Percentiles rank a stretch among this genome's conserved stretches.
These are phyloP conservation scores for Manis javanica DNA, from an alignment of 2,797 vertebrate species.

Conservation along the genomic window DNA sequence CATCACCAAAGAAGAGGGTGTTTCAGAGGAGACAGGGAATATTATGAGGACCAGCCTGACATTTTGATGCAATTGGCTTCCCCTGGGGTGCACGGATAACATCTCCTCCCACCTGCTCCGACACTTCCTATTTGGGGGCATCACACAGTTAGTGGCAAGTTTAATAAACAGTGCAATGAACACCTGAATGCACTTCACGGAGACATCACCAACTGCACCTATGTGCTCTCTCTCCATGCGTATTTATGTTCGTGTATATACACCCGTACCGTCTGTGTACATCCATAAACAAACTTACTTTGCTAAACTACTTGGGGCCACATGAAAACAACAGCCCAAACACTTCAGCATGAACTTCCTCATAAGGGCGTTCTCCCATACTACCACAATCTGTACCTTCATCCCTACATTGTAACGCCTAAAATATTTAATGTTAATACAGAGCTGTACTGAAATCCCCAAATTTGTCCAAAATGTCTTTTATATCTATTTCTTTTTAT, in stretches of 20 bases:
- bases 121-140: not conserved
- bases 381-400: rapidly evolving
- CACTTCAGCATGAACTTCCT: not conserved
- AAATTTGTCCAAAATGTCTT: not conserved
- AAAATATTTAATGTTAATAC: rapidly evolving
- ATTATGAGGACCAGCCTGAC: too few relatives aligned
- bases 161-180: not conserved
- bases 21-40: not conserved
- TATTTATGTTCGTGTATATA: rapidly evolving
- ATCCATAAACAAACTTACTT: not conserved
- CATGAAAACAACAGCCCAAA: not conserved
- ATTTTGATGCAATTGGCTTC: not conserved
- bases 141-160: not conserved
- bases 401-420: not conserved
- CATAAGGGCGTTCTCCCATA: rapidly evolving
- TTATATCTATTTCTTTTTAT: not conserved
- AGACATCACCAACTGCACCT: rapidly evolving
- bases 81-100: not conserved
- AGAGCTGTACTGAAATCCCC: not conserved
- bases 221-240: rapidly evolving
- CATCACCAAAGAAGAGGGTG: constrained; percentile 47
- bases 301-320: not conserved
- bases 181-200: rapidly evolving
- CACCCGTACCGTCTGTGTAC: too few relatives aligned
- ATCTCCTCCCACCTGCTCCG: not conserved